Evolutionary conservation across 2,113 vertebrate species (phyloP).

Genomic region (Glaucomys volans): DNA sequence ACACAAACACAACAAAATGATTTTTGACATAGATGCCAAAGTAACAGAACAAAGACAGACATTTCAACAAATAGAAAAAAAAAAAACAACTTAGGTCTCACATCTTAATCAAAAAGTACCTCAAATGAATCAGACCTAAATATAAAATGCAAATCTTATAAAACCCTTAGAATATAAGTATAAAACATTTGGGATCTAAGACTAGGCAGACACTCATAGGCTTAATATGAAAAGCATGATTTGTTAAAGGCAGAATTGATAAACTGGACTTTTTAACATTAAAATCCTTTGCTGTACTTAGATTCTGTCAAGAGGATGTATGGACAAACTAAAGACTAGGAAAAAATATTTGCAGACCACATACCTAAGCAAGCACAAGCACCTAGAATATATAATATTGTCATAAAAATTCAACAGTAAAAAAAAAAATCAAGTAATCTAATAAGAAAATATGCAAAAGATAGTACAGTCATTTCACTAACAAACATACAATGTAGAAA

Average conservation of each 20-base stretch:
- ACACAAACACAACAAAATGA: not conserved
- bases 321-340: not conserved
- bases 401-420: constrained; percentile 1
- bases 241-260: not conserved
- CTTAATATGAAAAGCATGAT: not conserved
- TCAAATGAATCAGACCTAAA: not conserved
- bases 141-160: not conserved
- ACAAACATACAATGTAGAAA: too few relatives aligned
- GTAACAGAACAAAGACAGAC: not conserved
- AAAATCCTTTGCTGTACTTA: not conserved
- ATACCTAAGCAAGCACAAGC: not conserved
- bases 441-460: not conserved
- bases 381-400: not conserved
- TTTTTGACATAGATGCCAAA: not conserved
- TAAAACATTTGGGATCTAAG: not conserved
- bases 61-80: not conserved
- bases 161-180: not conserved
- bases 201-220: not conserved
- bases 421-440: not conserved
- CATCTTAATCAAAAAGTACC: not conserved
- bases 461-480: not conserved
- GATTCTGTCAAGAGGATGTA: not conserved
- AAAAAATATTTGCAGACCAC: not conserved
- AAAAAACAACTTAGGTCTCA: not conserved
- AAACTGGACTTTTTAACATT: constrained; percentile 1